Evolutionary conservation across 1,140 invertebrate genomes (phyloP), one percentile per base, ranked within the genome.

Genomic region (Trichomalopsis sarcophagae): DNA sequence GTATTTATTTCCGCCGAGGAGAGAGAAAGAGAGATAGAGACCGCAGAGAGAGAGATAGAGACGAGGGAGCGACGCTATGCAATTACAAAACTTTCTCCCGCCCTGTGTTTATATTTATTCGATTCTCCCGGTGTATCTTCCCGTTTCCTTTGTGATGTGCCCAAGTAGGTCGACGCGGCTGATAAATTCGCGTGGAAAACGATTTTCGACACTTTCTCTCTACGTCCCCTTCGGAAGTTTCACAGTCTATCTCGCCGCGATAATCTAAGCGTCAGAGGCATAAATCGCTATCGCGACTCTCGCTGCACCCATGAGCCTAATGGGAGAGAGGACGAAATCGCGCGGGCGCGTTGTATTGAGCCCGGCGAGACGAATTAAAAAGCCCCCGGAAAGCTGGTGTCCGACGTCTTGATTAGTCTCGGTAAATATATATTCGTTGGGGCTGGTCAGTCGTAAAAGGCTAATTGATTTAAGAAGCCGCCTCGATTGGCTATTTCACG

Each of bases 321-420:
- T 27, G 27, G 27, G 27, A 27, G 27, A 27, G 27, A 1, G 27
- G 27, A 27, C 27, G 27, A 27, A 27, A 27, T 27, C 27, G 27
- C 1, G 27, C 27, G 27, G 6, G 1, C 33, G 13, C 81, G 69
- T 85, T 73, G 9, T 11, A n/a, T 40, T 13, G 10, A 82, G 86
- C 87, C 87, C 87, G 83, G 73, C 69, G 87, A 87, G 87, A 89
- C 91, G 89, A 91, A 92, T 91, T 90, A 91, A 90, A 91, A 89
- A 89, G 82, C 84, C 83, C 83, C 21, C 1, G 17, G 55, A 69
- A 3, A 21, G 62, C 10, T 21, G 17, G 23, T 21, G 55, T 3
- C 74, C 10, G 73, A 68, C 27, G 62, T 68, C 44, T 84, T 78
- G 40, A 84, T 78, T 77, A 50, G 17, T 40, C 1, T 27, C 62